Evolutionary conservation across 2,113 vertebrate genomes (phyloP).

Genomic region (Actenoides lindsayi): DNA sequence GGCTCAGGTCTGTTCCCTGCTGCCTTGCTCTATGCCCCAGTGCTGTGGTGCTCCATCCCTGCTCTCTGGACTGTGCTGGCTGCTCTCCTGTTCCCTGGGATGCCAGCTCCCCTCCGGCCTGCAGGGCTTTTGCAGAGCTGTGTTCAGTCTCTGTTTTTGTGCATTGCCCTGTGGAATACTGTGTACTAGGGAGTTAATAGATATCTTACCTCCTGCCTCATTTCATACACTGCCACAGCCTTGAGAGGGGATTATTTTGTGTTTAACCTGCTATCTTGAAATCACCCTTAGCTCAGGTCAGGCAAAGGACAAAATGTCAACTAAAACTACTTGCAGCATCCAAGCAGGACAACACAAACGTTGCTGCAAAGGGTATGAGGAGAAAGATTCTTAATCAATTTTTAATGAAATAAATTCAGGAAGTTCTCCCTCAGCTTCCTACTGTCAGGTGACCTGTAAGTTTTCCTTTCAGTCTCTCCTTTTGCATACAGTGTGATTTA

Average conservation of each 20-base stretch:
- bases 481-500: background rate
- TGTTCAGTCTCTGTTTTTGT: fast-evolving
- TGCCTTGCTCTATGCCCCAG: background rate
- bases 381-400: background rate
- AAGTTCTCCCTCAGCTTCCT: background rate
- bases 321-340: background rate
- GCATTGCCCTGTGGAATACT: background rate
- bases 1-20: background rate
- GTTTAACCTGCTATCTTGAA: conserved; percentile 39
- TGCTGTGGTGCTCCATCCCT: background rate
- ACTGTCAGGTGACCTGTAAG: background rate
- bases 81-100: background rate
- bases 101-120: background rate
- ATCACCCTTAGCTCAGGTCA: conserved; percentile 4
- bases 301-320: background rate
- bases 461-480: background rate
- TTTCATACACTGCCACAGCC: background rate
- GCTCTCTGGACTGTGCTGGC: fast-evolving
- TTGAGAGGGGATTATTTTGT: conserved; percentile 32
- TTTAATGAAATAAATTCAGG: background rate
- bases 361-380: background rate
- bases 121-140: background rate
- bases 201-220: background rate
- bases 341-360: background rate
- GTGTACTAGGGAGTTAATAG: background rate